Evolutionary conservation across 2,113 vertebrate species (phyloP), one percentile per base, ranked within the genome.

Genomic region (Rhea americana): DNA sequence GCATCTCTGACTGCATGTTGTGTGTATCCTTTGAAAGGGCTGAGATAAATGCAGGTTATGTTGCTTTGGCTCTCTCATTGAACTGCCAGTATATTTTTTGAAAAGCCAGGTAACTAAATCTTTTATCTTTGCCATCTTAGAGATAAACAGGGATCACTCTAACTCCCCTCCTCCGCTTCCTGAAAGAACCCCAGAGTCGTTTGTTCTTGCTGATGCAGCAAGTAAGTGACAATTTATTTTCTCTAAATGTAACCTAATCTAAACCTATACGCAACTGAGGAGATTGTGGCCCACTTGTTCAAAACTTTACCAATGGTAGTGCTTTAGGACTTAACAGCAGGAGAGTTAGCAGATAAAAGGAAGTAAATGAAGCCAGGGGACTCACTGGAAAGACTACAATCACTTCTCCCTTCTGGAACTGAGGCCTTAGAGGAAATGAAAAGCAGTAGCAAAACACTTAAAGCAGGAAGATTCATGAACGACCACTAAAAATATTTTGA

Each of bases 111-210:
- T 75, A 81, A 65, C 15, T n/a, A 79, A 62, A 30, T 82, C 61
- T 85, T 82, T 68, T 8, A 24, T 83, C 16, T 83, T 80, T 79
- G 73, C 72, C 35, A 71, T 48, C 67, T 80, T 56, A 97, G 92
- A 96, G 93, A 79, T 90, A 91, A 25, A 32, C 13, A 35, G 45
- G 63, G 95, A 96, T 87, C 4, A 11, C 55, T 96, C 96, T 63
- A 83, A 91, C 78, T 93, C 94, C 30, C 89, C 97, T 51, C 97
- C 97, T 48, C 96, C 98, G 0, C 96, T 98, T 76, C 98, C 98
- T 80, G 97, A 98, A 90, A 98, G 98, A 97, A 98, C 98, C 17
- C 97, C 96, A 0, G 98, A 98, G 50, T 98, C 98, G 4, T 98
- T 98, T 90, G 25, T 98, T 80, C 74, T 98, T 59, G 95, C 96